Percentiles rank a stretch among this genome's conserved stretches.
phyloP scores from a whole-genome alignment of 2,113 vertebrate genomes.

The Chunga burmeisteri region DNA sequence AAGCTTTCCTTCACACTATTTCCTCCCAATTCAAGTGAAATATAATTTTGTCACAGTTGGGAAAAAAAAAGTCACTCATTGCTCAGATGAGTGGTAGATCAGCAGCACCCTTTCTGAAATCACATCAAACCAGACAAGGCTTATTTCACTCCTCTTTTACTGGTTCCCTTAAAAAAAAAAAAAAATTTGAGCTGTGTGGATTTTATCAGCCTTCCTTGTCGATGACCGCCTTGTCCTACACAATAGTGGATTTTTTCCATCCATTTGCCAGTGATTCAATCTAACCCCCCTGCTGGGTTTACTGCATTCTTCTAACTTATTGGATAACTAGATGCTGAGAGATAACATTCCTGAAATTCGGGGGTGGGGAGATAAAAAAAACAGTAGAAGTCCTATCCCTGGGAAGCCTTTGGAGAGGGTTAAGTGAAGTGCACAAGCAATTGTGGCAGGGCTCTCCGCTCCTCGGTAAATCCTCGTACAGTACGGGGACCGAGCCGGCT shows the following conservation, averaged over 20 bases:
- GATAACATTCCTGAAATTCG: constrained; percentile 85
- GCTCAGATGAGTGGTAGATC: neutral
- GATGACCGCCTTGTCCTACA: constrained; percentile 56
- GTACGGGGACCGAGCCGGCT: neutral
- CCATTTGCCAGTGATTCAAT: constrained; percentile 81
- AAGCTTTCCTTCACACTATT: too few relatives aligned
- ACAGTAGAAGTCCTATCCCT: constrained; percentile 7
- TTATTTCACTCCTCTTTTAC: neutral
- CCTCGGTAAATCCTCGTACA: neutral
- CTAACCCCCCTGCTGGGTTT: constrained; percentile 80
- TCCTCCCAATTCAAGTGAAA: neutral
- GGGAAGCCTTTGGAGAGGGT: constrained; percentile 65
- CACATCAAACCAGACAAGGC: neutral
- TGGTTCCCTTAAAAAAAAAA: neutral
- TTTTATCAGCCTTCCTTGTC: constrained; percentile 48
- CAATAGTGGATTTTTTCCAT: constrained; percentile 74
- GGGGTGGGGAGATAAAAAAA: constrained; percentile 54
- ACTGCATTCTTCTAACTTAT: constrained; percentile 84
- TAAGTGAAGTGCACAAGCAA: constrained; percentile 1
- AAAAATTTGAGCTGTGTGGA: neutral
- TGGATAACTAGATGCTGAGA: constrained; percentile 83
- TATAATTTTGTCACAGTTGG: neutral
- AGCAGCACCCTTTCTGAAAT: neutral
- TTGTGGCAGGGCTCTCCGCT: neutral
- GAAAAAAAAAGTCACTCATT: neutral